Percentiles rank a stretch among this genome's conserved stretches.
Conservation (phyloP, 2,888 invertebrate species). For the Drosophila multiciliata region DNA sequence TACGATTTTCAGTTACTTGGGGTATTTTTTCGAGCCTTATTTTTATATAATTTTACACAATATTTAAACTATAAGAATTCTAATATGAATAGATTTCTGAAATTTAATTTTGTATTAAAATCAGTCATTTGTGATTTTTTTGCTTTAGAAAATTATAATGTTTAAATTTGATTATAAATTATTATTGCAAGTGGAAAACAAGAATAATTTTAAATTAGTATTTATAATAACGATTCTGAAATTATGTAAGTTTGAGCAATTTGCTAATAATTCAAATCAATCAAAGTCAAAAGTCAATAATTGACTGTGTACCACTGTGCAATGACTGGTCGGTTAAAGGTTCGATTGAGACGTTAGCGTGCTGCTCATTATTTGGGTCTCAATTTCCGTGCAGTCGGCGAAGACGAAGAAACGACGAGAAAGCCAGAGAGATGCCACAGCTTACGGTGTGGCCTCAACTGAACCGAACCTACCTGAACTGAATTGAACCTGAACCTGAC, state of each 20-base stretch:
- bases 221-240: background rate
- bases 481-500: background rate
- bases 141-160: too few relatives aligned
- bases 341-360: constrained; percentile 77
- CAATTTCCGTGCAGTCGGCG: constrained; percentile 67
- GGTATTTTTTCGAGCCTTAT: too few relatives aligned
- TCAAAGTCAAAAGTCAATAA: constrained; percentile 8
- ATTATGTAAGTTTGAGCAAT: background rate
- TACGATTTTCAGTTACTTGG: background rate
- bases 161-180: background rate
- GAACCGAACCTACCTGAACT: background rate
- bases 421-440: constrained; percentile 25
- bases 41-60: too few relatives aligned
- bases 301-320: constrained; percentile 56
- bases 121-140: background rate
- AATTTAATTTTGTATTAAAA: background rate
- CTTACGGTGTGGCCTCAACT: constrained; percentile 23
- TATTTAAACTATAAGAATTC: too few relatives aligned
- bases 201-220: too few relatives aligned
- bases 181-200: background rate
- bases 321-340: constrained; percentile 62
- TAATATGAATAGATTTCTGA: too few relatives aligned
- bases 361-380: constrained; percentile 70
- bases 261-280: background rate
- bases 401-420: constrained; percentile 25